Conservation (phyloP, 2,113 vertebrate species). For the Bujurquina vittata region DNA sequence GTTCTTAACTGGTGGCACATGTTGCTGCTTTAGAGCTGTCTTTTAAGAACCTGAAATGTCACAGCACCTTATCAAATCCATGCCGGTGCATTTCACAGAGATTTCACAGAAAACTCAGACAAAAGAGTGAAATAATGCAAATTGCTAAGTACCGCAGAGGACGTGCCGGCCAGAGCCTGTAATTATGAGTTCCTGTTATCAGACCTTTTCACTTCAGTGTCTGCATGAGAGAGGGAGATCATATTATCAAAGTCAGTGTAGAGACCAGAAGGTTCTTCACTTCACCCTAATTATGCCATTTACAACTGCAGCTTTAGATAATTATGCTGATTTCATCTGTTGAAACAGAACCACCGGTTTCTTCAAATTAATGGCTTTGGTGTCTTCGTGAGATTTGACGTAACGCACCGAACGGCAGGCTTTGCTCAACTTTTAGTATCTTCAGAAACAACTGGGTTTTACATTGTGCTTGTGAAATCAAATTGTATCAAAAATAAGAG, state of each 20-base stretch:
- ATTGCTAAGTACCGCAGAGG: not conserved
- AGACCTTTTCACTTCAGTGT: constrained; percentile 18
- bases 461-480: not conserved
- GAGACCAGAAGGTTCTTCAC: constrained; percentile 49
- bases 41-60: not conserved
- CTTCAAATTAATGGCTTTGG: constrained; percentile 37
- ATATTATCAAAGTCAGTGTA: constrained; percentile 30
- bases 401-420: not conserved
- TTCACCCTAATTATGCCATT: constrained; percentile 56
- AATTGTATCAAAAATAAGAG: not conserved
- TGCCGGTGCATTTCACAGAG: not conserved
- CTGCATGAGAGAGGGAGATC: not conserved
- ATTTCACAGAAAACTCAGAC: constrained; percentile 15
- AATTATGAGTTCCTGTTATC: constrained; percentile 38
- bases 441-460: not conserved
- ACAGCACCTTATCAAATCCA: not conserved
- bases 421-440: not conserved
- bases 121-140: constrained; percentile 17
- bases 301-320: constrained; percentile 51
- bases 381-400: constrained; percentile 3
- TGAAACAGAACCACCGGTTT: constrained; percentile 22
- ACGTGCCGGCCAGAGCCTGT: not conserved
- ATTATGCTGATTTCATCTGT: constrained; percentile 39
- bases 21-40: not conserved
- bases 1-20: not conserved